A percentile compares a stretch with the other conserved stretches of the same genome.
Evolutionary conservation across 2,113 vertebrate species (phyloP).

Genomic region (Hypomesus transpacificus): DNA sequence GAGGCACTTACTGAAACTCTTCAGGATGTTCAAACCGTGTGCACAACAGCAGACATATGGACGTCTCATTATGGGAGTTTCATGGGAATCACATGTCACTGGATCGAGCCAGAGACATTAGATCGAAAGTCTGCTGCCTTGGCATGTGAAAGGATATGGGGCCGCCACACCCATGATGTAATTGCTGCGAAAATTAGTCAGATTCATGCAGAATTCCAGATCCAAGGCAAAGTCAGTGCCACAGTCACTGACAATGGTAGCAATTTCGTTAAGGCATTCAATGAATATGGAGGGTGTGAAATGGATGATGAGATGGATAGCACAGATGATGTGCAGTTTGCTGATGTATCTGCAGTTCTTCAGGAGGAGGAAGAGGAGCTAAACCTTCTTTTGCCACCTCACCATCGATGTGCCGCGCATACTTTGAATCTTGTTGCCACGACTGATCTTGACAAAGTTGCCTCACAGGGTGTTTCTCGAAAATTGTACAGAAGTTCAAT

Average conservation of each 20-base stretch:
- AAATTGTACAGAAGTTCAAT: conserved; percentile 21
- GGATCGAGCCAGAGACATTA: neutral
- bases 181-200: too few species aligned
- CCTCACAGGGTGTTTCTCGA: neutral
- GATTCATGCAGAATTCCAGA: too few species aligned
- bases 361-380: conserved; percentile 21
- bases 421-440: conserved; percentile 23
- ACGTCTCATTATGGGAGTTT: neutral
- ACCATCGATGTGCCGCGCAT: conserved; percentile 24
- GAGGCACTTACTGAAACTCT: neutral
- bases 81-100: neutral
- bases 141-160: conserved; percentile 57
- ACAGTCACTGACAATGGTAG: too few species aligned
- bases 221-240: too few species aligned
- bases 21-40: conserved; percentile 34
- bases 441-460: conserved; percentile 24
- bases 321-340: neutral
- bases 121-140: conserved; percentile 24
- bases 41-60: conserved; percentile 8
- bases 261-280: neutral
- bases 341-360: conserved; percentile 9
- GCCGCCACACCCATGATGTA: conserved; percentile 52
- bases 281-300: conserved; percentile 7
- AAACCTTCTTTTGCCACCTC: conserved; percentile 25
- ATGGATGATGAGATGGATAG: neutral